phyloP scores from a whole-genome alignment of 2,797 vertebrate species.

The Diplodus puntazzo region DNA sequence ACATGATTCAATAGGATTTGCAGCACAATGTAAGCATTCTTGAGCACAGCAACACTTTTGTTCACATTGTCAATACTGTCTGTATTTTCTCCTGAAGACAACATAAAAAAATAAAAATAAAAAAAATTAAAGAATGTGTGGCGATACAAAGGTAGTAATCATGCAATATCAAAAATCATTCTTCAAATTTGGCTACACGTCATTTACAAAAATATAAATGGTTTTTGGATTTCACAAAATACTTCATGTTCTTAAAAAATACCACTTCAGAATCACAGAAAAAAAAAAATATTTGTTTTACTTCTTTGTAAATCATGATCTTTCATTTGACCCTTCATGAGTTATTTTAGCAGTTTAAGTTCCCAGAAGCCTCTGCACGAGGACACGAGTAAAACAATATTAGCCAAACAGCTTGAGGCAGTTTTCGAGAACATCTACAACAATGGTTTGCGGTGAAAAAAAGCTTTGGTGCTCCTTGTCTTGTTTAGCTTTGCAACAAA shows the following conservation, averaged over 20 bases:
- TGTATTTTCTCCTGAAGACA: conserved; percentile 24
- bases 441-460: conserved; percentile 45
- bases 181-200: conserved; percentile 57
- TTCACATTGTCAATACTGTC: conserved; percentile 46
- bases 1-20: conserved; percentile 36
- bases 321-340: conserved; percentile 38
- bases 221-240: conserved; percentile 56
- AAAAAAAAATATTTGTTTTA: conserved; percentile 13
- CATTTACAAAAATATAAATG: conserved; percentile 67
- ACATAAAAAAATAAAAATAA: conserved; percentile 11
- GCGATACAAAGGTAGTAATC: conserved; percentile 48
- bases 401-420: conserved; percentile 49
- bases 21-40: conserved; percentile 25
- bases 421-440: conserved; percentile 41
- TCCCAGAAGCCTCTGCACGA: conserved; percentile 44
- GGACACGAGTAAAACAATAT: conserved; percentile 19
- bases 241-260: conserved; percentile 45
- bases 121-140: conserved; percentile 25
- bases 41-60: conserved; percentile 18
- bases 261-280: conserved; percentile 18
- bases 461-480: conserved; percentile 39
- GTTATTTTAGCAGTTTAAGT: conserved; percentile 18
- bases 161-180: conserved; percentile 46
- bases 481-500: conserved; percentile 35
- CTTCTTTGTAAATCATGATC: conserved; percentile 35